Conservation (phyloP, 2,113 vertebrate genomes). For the Melospiza georgiana region DNA sequence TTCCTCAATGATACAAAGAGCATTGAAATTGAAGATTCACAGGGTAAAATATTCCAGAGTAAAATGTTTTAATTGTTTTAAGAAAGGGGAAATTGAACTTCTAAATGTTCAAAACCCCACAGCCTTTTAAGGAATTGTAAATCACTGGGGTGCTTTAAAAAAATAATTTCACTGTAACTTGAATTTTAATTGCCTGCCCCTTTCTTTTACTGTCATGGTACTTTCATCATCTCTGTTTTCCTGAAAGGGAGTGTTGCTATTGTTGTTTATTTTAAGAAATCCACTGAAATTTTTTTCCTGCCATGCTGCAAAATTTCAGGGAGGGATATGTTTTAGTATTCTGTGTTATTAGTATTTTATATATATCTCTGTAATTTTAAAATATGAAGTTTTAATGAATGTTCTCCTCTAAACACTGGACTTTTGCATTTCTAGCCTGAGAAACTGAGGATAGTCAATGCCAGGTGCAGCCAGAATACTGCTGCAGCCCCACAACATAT, state of each 20-base stretch:
- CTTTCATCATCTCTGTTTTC: conserved; percentile 12
- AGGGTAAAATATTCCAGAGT: neutral
- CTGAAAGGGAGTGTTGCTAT: neutral
- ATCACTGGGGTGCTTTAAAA: neutral
- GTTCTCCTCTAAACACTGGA: conserved; percentile 54
- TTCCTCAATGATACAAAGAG: neutral
- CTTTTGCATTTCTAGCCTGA: conserved; percentile 56
- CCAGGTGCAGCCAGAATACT: conserved; percentile 60
- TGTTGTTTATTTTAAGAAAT: conserved; percentile 45
- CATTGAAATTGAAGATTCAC: neutral
- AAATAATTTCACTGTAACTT: conserved; percentile 13
- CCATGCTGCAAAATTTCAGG: neutral
- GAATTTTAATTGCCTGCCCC: conserved; percentile 21
- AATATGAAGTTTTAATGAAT: conserved; percentile 63
- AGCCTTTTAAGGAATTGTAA: conserved; percentile 21
- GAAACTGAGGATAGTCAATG: conserved; percentile 44
- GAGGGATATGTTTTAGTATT: conserved; percentile 55
- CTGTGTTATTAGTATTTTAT: conserved; percentile 55
- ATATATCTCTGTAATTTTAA: conserved; percentile 57
- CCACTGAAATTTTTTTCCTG: conserved; percentile 2
- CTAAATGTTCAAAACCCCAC: neutral
- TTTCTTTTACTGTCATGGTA: conserved; percentile 17
- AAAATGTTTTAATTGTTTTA: conserved; percentile 11
- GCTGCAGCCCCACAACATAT: conserved; percentile 27
- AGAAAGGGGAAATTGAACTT: conserved; percentile 17